A percentile compares a stretch with the other conserved stretches of the same genome.
Conservation (phyloP, 2,113 vertebrate species). For the Tiliqua scincoides region DNA sequence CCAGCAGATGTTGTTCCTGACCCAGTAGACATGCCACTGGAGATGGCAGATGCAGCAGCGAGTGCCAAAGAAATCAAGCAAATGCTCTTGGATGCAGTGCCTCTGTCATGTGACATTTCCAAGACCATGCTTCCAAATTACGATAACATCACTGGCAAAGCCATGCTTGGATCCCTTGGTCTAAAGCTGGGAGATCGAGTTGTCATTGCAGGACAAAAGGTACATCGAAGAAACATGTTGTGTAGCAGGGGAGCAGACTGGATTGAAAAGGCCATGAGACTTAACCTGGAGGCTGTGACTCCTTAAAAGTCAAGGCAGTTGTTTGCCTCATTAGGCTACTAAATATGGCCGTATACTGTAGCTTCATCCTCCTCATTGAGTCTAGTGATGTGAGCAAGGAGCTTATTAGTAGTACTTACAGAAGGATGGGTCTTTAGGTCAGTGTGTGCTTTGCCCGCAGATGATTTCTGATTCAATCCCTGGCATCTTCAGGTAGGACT, state of each 20-base stretch:
- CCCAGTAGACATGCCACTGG: constrained; percentile 92
- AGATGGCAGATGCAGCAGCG: constrained; percentile 92
- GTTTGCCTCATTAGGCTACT: not conserved
- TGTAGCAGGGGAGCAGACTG: not conserved
- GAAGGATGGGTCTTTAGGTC: no score
- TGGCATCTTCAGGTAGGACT: no score
- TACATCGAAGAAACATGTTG: constrained; percentile 57
- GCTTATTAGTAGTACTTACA: not conserved
- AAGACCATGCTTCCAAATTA: constrained; percentile 69
- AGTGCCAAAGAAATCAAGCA: constrained; percentile 89
- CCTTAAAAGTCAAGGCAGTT: not conserved
- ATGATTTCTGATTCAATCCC: no score
- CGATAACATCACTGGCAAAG: constrained; percentile 74
- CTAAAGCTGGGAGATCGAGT: constrained; percentile 91
- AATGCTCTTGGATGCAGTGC: constrained; percentile 83
- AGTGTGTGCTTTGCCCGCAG: no score
- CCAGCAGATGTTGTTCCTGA: constrained; percentile 93
- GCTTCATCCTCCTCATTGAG: not conserved
- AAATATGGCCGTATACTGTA: not conserved
- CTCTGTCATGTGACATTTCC: constrained; percentile 76
- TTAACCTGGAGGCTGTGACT: not conserved
- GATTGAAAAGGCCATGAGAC: not conserved
- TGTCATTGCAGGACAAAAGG: constrained; percentile 97
- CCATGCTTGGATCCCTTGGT: constrained; percentile 82
- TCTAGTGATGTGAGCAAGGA: not conserved